Evolutionary conservation across 2,113 vertebrate genomes (phyloP).

Genomic region (Neomonachus schauinslandi): DNA sequence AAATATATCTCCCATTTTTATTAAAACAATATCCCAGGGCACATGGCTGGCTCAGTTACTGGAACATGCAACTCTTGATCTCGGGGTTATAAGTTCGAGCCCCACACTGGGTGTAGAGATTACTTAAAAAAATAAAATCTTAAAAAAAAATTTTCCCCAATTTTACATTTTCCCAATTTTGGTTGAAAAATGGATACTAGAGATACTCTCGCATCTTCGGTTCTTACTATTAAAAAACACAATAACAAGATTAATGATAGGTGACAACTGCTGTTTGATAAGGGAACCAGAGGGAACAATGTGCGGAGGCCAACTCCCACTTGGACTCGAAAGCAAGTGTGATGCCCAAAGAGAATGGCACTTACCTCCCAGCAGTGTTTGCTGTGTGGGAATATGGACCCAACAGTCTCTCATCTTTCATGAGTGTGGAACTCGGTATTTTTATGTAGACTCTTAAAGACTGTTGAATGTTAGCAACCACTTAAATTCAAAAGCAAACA

Average conservation of each 20-base stretch:
- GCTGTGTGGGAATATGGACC: rapidly evolving
- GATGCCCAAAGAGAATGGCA: not conserved
- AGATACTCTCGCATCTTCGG: not conserved
- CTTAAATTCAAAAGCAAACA: not conserved
- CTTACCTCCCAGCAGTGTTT: not conserved
- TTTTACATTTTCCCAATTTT: not conserved
- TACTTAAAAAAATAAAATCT: not conserved
- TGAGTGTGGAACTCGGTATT: not conserved
- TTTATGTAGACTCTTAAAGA: not conserved
- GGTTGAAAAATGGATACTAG: not conserved
- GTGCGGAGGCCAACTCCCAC: not conserved
- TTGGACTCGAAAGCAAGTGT: not conserved
- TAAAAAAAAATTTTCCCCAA: not conserved
- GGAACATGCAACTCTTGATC: not conserved
- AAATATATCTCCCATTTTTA: not conserved
- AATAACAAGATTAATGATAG: not conserved
- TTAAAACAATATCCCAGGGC: not conserved
- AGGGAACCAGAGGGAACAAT: not conserved
- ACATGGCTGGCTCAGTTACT: not conserved
- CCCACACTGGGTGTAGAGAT: not conserved
- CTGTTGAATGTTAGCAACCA: not conserved
- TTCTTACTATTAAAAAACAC: not conserved
- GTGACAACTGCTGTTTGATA: not conserved
- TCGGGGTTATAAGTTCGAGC: not conserved
- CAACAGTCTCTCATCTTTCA: not conserved